Evolutionary conservation across 2,888 invertebrate species (phyloP), one percentile per base, ranked within the genome.

Genomic region (Caenorhabditis parvicauda): DNA sequence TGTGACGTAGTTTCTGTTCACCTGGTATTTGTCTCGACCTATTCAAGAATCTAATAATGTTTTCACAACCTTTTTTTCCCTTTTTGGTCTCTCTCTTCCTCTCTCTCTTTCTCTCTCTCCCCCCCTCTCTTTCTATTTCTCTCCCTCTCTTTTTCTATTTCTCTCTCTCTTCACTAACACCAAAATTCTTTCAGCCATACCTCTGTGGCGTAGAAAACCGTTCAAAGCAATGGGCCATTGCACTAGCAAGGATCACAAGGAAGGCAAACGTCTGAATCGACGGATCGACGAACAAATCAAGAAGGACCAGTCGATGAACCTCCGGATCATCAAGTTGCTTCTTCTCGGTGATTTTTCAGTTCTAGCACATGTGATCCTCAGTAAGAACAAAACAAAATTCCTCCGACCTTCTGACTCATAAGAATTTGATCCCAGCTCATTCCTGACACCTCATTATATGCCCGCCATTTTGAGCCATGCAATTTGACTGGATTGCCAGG

Each of bases 281-380:
- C 67, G 73, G 35, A 81, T 81, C 54, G 81, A 81, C 27, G 81
- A 81, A 37, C 78, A 80, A 55, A 74, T 81, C 43, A 72, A 76
- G 39, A 79, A 78, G 56, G 81, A 80, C 62, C 79, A 80, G 52
- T 74, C 74, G 27, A 78, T 81, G 79, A 70, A 59, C 38, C 59
- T 81, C 28, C 57, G 81, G 38, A 75, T 80, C 54, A 81, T 81
- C 58, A 81, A 81, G 51, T 59, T 81, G 39, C 63, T 81, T 22
- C 66, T 81, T 22, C 69, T 81, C 35, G 80, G 80, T 81, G 45
- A 47, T 64, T 62, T 42, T 35, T 17, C 19, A 21, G 5, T 38
- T 9, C 9, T 17, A 39, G 41, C n/a, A n/a, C n/a, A n/a, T n/a
- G n/a, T n/a, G n/a, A n/a, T n/a, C n/a, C n/a, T n/a, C n/a, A n/a